A percentile compares a stretch with the other conserved stretches of the same genome.
Conservation (phyloP, 2,888 invertebrate species). For the Laothoe populi region DNA sequence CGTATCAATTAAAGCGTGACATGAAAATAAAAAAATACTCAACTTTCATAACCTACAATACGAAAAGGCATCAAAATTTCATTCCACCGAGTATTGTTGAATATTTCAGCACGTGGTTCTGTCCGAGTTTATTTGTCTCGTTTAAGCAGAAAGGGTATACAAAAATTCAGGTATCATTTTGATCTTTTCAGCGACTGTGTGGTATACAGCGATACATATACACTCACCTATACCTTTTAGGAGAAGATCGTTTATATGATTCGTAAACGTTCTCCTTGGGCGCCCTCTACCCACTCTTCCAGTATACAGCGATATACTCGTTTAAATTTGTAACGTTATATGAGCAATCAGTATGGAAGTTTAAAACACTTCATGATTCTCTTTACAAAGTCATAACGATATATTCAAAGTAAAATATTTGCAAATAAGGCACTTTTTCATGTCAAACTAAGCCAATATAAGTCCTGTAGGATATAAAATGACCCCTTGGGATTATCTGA, state of each 20-base stretch:
- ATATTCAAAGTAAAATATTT: not conserved
- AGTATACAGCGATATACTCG: no score
- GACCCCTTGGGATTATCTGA: slow-evolving; percentile 9
- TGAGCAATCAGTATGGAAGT: no score
- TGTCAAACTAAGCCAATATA: slow-evolving; percentile 1
- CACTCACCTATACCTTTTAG: not conserved
- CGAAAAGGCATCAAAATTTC: not conserved
- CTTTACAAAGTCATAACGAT: not conserved
- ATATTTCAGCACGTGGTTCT: slow-evolving; percentile 12
- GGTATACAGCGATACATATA: not conserved
- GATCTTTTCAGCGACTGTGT: not conserved
- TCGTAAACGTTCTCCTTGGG: no score
- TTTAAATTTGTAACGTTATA: no score
- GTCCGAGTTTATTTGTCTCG: not conserved
- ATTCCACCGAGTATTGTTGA: not conserved
- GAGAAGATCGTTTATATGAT: no score
- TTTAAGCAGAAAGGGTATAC: not conserved
- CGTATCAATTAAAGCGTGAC: not conserved
- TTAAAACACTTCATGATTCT: not conserved
- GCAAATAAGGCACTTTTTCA: slow-evolving; percentile 13
- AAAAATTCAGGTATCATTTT: not conserved
- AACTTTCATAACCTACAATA: not conserved
- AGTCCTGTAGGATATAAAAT: slow-evolving; percentile 17
- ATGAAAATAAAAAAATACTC: not conserved
- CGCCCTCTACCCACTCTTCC: no score